Evolutionary conservation across 2,888 invertebrate genomes (phyloP).

Genomic region (Pammene fasciana): DNA sequence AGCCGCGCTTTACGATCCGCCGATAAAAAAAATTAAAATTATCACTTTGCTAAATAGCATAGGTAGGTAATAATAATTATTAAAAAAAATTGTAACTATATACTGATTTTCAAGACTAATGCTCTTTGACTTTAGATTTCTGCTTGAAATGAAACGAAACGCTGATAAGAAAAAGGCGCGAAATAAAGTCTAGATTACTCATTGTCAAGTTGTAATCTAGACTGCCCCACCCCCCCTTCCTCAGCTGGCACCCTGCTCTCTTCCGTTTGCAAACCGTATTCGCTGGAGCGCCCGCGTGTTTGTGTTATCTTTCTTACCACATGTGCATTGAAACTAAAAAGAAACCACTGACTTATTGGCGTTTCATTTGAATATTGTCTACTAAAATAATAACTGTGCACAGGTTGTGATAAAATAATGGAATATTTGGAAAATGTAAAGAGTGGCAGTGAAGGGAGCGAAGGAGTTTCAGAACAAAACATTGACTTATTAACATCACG

Average conservation of each 20-base stretch:
- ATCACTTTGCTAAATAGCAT: no score
- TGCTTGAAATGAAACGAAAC: neutral
- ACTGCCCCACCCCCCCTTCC: neutral
- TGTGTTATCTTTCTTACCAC: neutral
- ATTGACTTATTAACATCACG: neutral
- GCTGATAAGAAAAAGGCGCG: neutral
- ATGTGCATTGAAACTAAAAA: neutral
- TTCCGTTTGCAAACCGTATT: neutral
- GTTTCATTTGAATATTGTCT: neutral
- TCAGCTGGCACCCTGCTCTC: neutral
- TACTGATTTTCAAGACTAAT: no score
- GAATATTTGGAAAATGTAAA: neutral
- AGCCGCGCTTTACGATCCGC: conserved; percentile 71
- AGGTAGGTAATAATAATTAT: no score
- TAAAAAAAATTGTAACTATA: no score
- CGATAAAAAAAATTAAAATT: conserved; percentile 52
- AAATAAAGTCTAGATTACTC: neutral
- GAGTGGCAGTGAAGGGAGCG: neutral
- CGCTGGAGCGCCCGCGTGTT: neutral
- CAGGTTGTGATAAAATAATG: neutral
- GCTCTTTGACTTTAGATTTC: no score
- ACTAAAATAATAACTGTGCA: neutral
- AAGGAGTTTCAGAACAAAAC: neutral
- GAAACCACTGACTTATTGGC: neutral
- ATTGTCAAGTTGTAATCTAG: neutral